A percentile compares a stretch with the other conserved stretches of the same genome.
Conservation (phyloP, 2,113 vertebrate genomes). For the Otis tarda region DNA sequence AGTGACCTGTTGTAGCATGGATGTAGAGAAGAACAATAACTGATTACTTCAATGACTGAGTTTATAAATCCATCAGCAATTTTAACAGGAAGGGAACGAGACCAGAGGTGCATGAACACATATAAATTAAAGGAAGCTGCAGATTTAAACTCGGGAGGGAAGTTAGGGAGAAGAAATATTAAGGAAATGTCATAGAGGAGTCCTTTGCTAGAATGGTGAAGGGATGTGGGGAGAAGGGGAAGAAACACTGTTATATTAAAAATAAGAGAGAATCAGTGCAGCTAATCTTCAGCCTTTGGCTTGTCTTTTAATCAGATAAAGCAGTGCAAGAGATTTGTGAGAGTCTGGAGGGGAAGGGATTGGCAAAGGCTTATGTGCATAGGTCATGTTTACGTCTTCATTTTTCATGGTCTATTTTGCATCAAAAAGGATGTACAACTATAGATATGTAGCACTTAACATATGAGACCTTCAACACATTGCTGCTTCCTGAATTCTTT, state of each 20-base stretch:
- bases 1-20: background rate
- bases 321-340: background rate
- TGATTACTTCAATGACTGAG: background rate
- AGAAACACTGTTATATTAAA: background rate
- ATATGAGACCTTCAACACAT: background rate
- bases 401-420: background rate
- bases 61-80: background rate
- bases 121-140: background rate
- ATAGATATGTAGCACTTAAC: background rate
- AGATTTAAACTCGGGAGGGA: background rate
- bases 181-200: background rate
- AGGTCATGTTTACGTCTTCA: background rate
- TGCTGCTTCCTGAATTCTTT: background rate
- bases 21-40: background rate
- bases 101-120: background rate
- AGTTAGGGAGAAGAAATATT: background rate
- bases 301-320: background rate
- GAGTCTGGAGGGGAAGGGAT: background rate
- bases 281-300: background rate
- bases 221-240: background rate
- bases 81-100: background rate
- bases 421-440: background rate
- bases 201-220: background rate
- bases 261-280: background rate
- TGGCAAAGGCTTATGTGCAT: background rate